Base-by-base conservation (phyloP, 2,797 vertebrate species). In the Gymnocypris eckloni region DNA sequence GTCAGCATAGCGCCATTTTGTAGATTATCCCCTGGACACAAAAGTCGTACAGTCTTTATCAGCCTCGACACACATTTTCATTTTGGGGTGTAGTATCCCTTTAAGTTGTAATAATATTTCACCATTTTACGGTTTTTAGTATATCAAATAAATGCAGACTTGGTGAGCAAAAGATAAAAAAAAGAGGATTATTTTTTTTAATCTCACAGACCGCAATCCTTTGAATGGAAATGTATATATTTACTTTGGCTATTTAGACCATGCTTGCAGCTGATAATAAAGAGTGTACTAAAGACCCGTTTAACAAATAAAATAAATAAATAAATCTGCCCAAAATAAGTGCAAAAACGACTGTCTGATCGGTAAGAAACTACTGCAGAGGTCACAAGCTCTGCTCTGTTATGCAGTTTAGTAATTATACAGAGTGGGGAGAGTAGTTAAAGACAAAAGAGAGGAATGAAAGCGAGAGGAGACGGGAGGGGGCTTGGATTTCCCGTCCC, bases 361-460 rank as follows among this genome's bases (percentile, higher is more conserved):
- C 20, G 15, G 61, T 33, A 9, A 37, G 11, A 81, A 81, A 43
- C 15, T 45, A 61, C 48, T 72, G 45, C 33, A 33, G 6, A 37
- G 54, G 82, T 85, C 86, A 85, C 78, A 54, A 79, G n/a, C 76
- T 59, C 33, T 28, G 81, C 81, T 79, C 28, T 86, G 85, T 86
- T 86, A 79, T 84, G 48, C 43, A 43, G 64, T 90, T 89, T 56
- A 86, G 86, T 87, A 88, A 91, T 92, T 91, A 92, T 86, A 92
- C 87, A 87, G 54, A 89, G 61, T 89, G 84, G 41, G 39, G 72
- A 89, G 71, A 43, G 83, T 85, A 70, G 88, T 88, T 90, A 79
- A 88, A 85, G 72, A 90, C 85, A 89, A 91, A 90, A 86, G 69
- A 67, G 76, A 82, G 86, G 88, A 92, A 90, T 90, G 76, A 91